phyloP scores from a whole-genome alignment of 2,797 vertebrate species.

The Cryptoprocta ferox region DNA sequence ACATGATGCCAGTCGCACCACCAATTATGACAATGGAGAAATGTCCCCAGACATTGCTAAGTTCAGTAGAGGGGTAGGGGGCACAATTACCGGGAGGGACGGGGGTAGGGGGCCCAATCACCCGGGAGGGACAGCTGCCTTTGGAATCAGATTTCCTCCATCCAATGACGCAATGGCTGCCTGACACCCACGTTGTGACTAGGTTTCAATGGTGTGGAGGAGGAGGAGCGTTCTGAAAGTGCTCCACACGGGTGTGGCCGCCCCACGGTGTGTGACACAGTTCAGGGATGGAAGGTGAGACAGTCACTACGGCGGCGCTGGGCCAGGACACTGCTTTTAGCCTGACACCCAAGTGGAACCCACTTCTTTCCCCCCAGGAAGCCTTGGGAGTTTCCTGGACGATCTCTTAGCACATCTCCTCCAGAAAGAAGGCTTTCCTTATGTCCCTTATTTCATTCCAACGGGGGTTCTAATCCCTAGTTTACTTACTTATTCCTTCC shows the following conservation, averaged over 20 bases:
- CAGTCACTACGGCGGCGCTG: rapidly evolving
- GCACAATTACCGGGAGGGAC: neutral
- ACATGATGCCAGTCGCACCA: neutral
- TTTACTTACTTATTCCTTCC: neutral
- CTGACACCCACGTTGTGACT: neutral
- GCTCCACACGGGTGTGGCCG: rapidly evolving
- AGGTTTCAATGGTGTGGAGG: rapidly evolving
- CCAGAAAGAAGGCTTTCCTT: neutral
- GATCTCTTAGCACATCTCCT: neutral
- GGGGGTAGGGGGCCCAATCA: neutral
- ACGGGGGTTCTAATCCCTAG: no score
- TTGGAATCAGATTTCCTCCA: neutral
- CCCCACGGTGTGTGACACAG: rapidly evolving
- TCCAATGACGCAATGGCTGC: rapidly evolving
- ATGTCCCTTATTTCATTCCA: neutral
- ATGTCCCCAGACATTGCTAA: rapidly evolving
- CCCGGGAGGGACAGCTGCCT: rapidly evolving
- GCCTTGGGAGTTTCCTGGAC: rapidly evolving
- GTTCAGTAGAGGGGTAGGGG: rapidly evolving
- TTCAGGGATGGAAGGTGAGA: no score
- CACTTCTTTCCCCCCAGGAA: neutral
- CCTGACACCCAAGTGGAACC: rapidly evolving
- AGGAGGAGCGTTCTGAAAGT: neutral
- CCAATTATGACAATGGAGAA: neutral
- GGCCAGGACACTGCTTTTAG: neutral